Evolutionary conservation across 2,797 vertebrate species (phyloP).

Genomic region (Enteromius radiatus): DNA sequence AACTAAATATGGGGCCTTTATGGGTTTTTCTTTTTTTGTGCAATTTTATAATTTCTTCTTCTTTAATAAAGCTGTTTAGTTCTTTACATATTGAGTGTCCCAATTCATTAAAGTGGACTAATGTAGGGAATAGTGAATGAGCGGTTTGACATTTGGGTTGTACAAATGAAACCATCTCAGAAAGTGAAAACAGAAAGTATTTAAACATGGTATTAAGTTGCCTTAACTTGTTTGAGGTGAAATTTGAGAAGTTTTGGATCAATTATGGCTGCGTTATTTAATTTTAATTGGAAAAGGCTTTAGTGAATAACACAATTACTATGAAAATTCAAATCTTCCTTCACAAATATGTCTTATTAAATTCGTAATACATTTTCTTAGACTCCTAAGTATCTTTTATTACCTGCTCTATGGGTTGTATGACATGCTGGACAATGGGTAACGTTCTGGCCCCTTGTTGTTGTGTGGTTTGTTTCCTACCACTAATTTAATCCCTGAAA

Average conservation of each 20-base stretch:
- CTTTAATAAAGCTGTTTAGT: neutral
- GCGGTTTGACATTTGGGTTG: neutral
- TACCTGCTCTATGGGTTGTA: slow-evolving; percentile 4
- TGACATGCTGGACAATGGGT: neutral
- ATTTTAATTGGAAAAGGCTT: neutral
- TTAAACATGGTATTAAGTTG: neutral
- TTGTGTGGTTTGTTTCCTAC: slow-evolving; percentile 20
- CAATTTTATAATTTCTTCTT: neutral
- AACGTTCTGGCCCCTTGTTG: neutral
- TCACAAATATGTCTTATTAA: neutral
- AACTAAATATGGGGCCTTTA: neutral
- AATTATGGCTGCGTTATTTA: neutral
- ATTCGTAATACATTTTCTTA: neutral
- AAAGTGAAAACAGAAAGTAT: neutral
- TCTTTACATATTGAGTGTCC: neutral
- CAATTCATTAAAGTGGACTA: too few relatives aligned
- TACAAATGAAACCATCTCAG: neutral
- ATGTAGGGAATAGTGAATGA: too few relatives aligned
- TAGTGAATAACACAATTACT: neutral
- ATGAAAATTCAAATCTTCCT: neutral
- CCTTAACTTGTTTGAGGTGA: neutral
- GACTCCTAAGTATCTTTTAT: neutral
- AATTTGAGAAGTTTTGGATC: neutral
- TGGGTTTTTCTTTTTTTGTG: neutral
- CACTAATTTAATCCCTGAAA: neutral